Evolutionary conservation across 2,888 invertebrate genomes (phyloP).

Genomic region (Belgica antarctica): DNA sequence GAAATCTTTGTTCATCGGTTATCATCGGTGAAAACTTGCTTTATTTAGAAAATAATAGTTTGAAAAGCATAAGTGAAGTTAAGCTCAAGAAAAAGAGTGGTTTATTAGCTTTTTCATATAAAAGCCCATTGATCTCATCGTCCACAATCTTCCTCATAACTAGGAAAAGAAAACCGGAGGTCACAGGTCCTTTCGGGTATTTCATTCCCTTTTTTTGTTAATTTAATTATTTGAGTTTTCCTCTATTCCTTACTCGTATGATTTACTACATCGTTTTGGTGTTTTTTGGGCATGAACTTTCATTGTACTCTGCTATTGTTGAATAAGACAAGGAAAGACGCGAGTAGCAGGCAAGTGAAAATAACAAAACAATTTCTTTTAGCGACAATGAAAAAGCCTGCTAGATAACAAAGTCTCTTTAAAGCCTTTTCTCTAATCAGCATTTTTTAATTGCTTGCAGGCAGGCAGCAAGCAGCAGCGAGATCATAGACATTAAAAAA

Average conservation of each 20-base stretch:
- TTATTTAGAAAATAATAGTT: too few relatives aligned
- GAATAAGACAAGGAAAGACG: background rate
- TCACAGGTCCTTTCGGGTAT: conserved; percentile 32
- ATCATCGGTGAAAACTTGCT: too few relatives aligned
- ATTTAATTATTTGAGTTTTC: conserved; percentile 34
- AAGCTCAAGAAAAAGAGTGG: too few relatives aligned
- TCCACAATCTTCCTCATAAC: too few relatives aligned
- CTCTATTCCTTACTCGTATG: conserved; percentile 3
- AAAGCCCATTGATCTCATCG: too few relatives aligned
- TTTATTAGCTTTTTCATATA: too few relatives aligned
- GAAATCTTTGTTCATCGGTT: too few relatives aligned
- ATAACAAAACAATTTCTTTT: background rate
- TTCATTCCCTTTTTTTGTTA: conserved; percentile 1
- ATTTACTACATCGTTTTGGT: conserved; percentile 2
- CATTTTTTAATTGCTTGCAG: conserved; percentile 29
- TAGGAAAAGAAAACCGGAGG: conserved; percentile 8
- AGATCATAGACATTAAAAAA: background rate
- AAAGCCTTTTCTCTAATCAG: conserved; percentile 23
- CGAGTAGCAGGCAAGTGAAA: background rate
- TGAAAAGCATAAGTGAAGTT: too few relatives aligned
- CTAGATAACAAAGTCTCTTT: conserved; percentile 23
- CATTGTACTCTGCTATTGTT: background rate
- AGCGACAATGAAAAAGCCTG: conserved; percentile 2
- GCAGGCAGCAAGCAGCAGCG: background rate
- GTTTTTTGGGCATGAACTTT: background rate